Base-by-base conservation (phyloP, 2,113 vertebrate species). In the Centropus bengalensis region DNA sequence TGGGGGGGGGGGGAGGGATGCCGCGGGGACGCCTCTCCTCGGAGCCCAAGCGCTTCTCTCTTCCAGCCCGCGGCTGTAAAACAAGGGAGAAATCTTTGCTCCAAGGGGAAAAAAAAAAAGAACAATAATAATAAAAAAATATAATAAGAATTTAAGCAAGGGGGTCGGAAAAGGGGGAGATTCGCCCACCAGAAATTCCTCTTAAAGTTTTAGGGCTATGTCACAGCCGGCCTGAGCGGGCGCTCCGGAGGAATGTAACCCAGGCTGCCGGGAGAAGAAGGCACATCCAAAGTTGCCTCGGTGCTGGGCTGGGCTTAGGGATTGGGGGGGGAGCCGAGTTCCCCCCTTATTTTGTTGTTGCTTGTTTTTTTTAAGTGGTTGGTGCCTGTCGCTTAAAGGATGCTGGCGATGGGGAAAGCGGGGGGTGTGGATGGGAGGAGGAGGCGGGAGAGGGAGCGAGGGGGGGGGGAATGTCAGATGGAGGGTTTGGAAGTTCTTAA, bases 401-500 rank as follows among this genome's bases (percentile, higher is more conserved):
- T n/a, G 82, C n/a, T 24, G 5, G 5, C 7, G 14, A 10, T 8
- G 32, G 10, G 28, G 27, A n/a, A 27, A 27, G 27, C 40, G 79
- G 28, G 45, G 68, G 10, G 47, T 74, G 51, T 8, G 30, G 14
- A 6, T 2, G 15, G 47, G 51, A 30, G 78, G 54, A 38, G 33
- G 28, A 22, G 40, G 24, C 42, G 14, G 74, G 54, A 36, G 82
- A 44, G 10, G 42, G 42, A 36, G 36, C 36, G 42, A 11, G 42
- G 23, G 45, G 68, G 10, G 47, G 77, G 51, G 66, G 44, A 88
- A 96, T 97, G 97, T 97, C 97, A 98, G 97, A 85, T 96, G 96
- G 95, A 96, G 96, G 97, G 94, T 86, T 82, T 98, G 98, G 97
- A 98, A 98, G 98, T 98, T 98, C 98, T 97, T 98, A 97, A 98